A percentile compares a stretch with the other conserved stretches of the same genome.
These are phyloP conservation scores for Prunella himalayana DNA, from an alignment of 2,113 vertebrate genomes.

Conservation along the genomic window DNA sequence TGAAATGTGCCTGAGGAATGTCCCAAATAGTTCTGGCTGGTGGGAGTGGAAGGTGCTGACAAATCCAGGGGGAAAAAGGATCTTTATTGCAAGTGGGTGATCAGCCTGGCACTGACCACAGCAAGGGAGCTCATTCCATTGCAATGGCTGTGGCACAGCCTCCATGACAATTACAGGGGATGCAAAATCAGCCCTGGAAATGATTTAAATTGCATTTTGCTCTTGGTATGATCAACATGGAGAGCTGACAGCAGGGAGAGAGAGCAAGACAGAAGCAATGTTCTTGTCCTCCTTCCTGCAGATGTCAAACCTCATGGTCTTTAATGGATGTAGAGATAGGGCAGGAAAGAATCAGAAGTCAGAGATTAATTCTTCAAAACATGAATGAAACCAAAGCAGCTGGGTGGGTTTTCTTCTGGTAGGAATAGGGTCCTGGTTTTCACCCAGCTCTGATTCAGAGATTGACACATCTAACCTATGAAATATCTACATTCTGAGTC, in stretches of 20 bases:
- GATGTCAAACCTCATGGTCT: neutral
- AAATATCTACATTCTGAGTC: neutral
- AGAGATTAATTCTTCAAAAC: neutral
- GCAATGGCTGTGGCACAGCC: neutral
- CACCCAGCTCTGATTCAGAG: neutral
- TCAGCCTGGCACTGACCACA: conserved; percentile 32
- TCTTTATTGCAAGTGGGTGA: neutral
- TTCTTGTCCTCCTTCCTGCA: neutral
- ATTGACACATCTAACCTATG: neutral
- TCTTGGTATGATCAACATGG: accelerated
- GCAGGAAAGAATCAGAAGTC: neutral
- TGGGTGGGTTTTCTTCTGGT: neutral
- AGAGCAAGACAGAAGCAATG: neutral
- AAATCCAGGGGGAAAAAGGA: accelerated
- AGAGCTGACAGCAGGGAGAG: neutral
- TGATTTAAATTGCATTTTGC: neutral
- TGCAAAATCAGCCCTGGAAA: neutral
- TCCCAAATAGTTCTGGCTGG: neutral
- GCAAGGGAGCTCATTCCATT: neutral
- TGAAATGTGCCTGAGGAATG: neutral
- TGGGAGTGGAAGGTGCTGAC: neutral
- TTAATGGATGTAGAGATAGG: accelerated
- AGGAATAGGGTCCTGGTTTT: neutral
- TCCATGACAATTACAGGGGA: neutral
- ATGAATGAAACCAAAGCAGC: neutral